These are phyloP conservation scores for Chrysochloris asiatica DNA, from an alignment of 2,113 vertebrate genomes.

Conservation along the genomic window DNA sequence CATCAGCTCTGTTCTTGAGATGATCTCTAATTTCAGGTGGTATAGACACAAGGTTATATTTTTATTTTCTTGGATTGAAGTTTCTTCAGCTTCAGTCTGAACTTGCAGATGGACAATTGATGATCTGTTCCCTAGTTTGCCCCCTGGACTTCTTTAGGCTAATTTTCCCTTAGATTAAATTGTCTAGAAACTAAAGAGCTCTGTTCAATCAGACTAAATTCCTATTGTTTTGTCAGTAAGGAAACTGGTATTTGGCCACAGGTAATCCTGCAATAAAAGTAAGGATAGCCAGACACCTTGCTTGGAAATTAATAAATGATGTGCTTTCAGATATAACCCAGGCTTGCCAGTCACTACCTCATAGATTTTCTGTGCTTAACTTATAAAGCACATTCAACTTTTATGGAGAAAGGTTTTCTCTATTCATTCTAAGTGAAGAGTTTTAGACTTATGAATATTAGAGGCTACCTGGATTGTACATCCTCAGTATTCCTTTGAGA, in stretches of 20 bases:
- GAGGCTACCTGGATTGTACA: slow-evolving; percentile 63
- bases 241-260: neutral
- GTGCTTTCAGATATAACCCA: neutral
- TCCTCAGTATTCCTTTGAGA: slow-evolving; percentile 71
- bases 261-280: slow-evolving; percentile 9
- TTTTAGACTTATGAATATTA: slow-evolving; percentile 66
- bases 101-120: no score
- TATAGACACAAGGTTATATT: no score
- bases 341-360: neutral
- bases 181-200: slow-evolving; percentile 5
- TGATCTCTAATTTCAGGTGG: no score
- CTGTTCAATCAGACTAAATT: slow-evolving; percentile 23
- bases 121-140: no score
- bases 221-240: slow-evolving; percentile 29
- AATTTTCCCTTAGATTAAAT: neutral
- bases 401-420: neutral
- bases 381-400: neutral
- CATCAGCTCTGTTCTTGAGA: no score
- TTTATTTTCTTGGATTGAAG: no score
- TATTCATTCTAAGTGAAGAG: slow-evolving; percentile 64
- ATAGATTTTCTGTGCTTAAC: neutral
- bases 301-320: slow-evolving; percentile 49
- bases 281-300: neutral
- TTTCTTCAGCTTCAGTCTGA: no score
- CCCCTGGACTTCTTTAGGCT: no score